Base-by-base conservation (phyloP, 2,888 invertebrate species). In the Agriopis marginaria region DNA sequence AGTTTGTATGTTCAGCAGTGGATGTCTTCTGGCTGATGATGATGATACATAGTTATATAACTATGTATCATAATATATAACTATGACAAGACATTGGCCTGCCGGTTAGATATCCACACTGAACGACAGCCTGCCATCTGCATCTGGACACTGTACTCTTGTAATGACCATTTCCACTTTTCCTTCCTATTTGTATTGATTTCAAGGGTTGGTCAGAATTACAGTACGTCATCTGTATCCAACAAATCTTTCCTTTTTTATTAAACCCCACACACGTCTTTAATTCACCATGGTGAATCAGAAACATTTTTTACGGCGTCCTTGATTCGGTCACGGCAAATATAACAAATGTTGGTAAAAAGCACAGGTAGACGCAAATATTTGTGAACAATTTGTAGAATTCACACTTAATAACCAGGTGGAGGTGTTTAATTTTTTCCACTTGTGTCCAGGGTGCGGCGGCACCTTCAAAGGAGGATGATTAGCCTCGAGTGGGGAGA, bases 321-420 rank as follows among this genome's bases (percentile, higher is more conserved):
- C 87, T 88, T 88, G 88, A 88, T 89, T 86, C 83, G 75, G 89
- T 89, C 89, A 90, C 89, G 91, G 87, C 85, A 87, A 89, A 91
- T 90, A 85, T 88, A 83, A 87, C 85, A 85, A 88, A 89, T 87
- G 86, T 77, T 78, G 71, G 81, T 84, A 86, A 89, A 92, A 90
- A 89, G 89, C 85, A 84, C 93, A 93, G 93, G 93, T 93, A 93
- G 94, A 89, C 88, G 90, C 93, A 93, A 94, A 94, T 93, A 93
- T 94, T 93, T 94, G 92, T 89, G 93, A 93, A 91, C 92, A 88
- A 90, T 93, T 92, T 92, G 90, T 92, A 88, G 89, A 89, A 92
- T 92, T 93, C 93, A 93, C 93, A 93, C 93, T 89, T 93, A 92
- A 92, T 92, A 93, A 93, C 89, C 85, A 90, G 89, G 83, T 86